Percentiles rank a stretch among this genome's conserved stretches.
phyloP scores from a whole-genome alignment of 2,113 vertebrate genomes.

The Clinocottus analis region DNA sequence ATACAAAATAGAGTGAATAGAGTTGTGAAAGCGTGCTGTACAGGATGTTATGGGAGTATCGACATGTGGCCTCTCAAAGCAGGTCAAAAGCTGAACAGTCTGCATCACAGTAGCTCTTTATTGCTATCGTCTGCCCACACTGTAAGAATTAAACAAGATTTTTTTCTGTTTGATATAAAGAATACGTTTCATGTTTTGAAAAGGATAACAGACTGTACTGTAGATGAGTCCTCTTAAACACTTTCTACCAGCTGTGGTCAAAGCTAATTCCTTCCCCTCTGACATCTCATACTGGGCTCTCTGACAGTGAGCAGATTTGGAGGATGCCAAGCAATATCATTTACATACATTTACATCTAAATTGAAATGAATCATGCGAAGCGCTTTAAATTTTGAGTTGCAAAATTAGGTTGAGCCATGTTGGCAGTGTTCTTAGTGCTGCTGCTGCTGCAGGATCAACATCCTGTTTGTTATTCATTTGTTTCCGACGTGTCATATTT shows the following conservation, averaged over 20 bases:
- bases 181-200: conserved; percentile 13
- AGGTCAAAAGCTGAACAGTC: not conserved
- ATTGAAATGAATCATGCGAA: conserved; percentile 59
- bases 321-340: conserved; percentile 42
- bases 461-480: conserved; percentile 22
- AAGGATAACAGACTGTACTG: not conserved
- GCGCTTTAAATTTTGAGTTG: conserved; percentile 29
- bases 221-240: conserved; percentile 15
- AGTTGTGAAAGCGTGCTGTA: conserved; percentile 1
- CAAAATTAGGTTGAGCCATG: conserved; percentile 40
- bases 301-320: conserved; percentile 41
- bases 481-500: conserved; percentile 12
- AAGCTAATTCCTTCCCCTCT: conserved; percentile 46
- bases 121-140: not conserved
- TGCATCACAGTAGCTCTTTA: not conserved
- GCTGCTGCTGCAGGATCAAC: conserved; percentile 11
- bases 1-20: not conserved
- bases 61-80: not conserved
- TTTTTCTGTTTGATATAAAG: not conserved
- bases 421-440: not conserved
- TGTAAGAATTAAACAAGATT: not conserved
- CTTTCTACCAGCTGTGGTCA: conserved; percentile 30
- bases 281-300: conserved; percentile 50
- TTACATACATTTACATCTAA: conserved; percentile 72
- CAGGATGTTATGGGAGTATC: not conserved